phyloP scores from a whole-genome alignment of 2,888 invertebrate species.

The Heliconius ismenius region DNA sequence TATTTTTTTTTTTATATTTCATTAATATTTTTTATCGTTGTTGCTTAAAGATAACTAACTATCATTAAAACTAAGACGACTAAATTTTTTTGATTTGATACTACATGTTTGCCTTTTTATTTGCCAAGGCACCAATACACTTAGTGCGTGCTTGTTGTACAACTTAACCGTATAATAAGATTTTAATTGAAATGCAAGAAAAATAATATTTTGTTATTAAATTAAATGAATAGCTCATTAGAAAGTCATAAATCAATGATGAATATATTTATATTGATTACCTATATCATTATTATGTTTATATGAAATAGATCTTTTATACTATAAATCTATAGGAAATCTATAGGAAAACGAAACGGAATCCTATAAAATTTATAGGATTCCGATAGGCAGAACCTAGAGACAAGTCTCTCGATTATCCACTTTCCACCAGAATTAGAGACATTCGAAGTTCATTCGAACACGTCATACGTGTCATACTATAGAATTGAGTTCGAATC shows the following conservation, averaged over 20 bases:
- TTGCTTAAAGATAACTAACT: neutral
- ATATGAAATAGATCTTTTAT: too few species aligned
- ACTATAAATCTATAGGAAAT: too few species aligned
- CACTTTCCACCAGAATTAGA: neutral
- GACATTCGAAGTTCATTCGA: neutral
- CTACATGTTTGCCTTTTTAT: neutral
- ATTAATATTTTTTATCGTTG: too few species aligned
- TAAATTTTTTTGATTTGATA: neutral
- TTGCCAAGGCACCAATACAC: neutral
- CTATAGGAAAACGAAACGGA: too few species aligned
- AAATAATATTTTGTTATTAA: neutral
- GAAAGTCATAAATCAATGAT: too few species aligned
- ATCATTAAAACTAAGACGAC: neutral
- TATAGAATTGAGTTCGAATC: neutral
- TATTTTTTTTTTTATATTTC: too few species aligned
- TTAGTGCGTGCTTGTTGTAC: neutral
- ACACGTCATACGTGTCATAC: neutral
- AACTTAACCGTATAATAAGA: neutral
- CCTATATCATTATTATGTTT: too few species aligned
- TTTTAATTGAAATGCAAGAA: neutral
- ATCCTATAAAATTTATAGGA: too few species aligned
- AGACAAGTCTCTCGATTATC: neutral
- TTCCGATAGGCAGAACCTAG: too few species aligned
- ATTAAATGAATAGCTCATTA: too few species aligned
- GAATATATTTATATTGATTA: too few species aligned